phyloP scores from a whole-genome alignment of 2,888 invertebrate species.

The Cheilosia scutellata region DNA sequence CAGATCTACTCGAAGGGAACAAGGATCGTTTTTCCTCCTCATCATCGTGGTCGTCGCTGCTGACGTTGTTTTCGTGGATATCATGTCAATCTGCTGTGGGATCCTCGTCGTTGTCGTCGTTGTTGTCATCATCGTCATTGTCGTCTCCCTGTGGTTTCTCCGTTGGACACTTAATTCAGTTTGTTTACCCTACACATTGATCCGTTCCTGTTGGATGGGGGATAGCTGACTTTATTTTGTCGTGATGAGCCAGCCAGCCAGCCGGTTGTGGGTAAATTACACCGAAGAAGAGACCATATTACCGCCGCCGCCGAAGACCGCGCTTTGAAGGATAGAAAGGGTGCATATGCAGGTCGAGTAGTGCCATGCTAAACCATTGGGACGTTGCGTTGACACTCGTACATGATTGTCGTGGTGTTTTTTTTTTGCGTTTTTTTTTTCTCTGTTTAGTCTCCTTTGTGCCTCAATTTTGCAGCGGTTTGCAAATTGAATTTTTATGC shows the following conservation, averaged over 20 bases:
- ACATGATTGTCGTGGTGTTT: conserved; percentile 70
- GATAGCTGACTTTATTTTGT: conserved; percentile 57
- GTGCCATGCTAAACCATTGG: conserved; percentile 67
- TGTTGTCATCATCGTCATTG: conserved; percentile 41
- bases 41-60: conserved; percentile 56
- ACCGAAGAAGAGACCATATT: conserved; percentile 39
- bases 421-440: conserved; percentile 14
- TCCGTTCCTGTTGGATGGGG: conserved; percentile 1
- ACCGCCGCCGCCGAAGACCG: conserved; percentile 18
- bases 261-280: conserved; percentile 46
- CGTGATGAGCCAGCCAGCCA: conserved; percentile 57
- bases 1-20: conserved; percentile 52
- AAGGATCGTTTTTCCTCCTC: conserved; percentile 69
- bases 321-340: conserved; percentile 28
- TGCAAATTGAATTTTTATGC: conserved; percentile 73
- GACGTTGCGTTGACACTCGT: conserved; percentile 72
- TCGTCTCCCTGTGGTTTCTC: conserved; percentile 65
- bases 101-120: conserved; percentile 51
- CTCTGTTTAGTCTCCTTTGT: background rate
- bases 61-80: conserved; percentile 75
- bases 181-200: conserved; percentile 47
- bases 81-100: conserved; percentile 75
- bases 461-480: conserved; percentile 42
- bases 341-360: conserved; percentile 68
- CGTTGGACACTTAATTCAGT: conserved; percentile 61